A percentile compares a stretch with the other conserved stretches of the same genome.
phyloP scores from a whole-genome alignment of 2,797 vertebrate genomes.

The Myotis vivesi region DNA sequence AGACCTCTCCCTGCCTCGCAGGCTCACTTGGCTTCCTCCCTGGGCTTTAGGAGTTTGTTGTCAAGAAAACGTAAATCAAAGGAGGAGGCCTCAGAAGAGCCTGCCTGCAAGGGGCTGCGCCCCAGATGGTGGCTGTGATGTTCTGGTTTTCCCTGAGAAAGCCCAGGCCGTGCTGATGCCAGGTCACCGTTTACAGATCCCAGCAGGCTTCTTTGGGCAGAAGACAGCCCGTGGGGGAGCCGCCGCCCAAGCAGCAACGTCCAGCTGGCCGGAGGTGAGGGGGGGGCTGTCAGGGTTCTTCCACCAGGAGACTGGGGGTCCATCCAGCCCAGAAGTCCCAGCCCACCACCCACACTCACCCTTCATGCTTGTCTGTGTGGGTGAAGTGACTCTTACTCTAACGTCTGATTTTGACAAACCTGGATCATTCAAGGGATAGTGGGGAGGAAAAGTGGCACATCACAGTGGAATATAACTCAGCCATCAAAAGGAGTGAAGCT shows the following conservation, averaged over 20 bases:
- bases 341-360: not conserved
- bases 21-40: not conserved
- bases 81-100: not conserved
- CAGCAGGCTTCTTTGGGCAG: not conserved
- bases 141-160: not conserved
- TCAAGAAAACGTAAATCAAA: constrained; percentile 28
- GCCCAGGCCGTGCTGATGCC: not conserved
- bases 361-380: not conserved
- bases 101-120: too few species aligned
- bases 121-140: not conserved
- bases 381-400: accelerated
- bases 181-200: not conserved
- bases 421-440: accelerated
- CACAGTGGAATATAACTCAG: accelerated
- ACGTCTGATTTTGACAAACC: not conserved
- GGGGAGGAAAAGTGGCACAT: too few species aligned
- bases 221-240: not conserved
- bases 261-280: not conserved
- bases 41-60: not conserved
- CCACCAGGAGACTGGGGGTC: too few species aligned
- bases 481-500: not conserved
- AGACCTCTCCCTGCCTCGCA: not conserved
- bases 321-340: not conserved
- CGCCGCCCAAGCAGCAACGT: accelerated
- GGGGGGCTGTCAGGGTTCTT: not conserved